Evolutionary conservation across 2,888 invertebrate genomes (phyloP).

Genomic region (Andrena fulva): DNA sequence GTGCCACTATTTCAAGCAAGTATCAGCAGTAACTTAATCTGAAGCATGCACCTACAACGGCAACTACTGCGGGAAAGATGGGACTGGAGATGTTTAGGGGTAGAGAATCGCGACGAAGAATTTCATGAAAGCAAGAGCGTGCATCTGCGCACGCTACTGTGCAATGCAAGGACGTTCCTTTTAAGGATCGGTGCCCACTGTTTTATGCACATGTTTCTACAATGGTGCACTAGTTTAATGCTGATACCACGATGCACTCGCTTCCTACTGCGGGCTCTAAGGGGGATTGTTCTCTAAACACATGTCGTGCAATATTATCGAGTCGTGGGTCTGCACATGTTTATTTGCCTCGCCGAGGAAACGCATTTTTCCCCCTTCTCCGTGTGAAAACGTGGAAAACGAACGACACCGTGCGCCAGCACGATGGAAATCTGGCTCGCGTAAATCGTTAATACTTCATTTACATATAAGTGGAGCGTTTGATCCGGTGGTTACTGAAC

Average conservation of each 20-base stretch:
- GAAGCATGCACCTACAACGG: conserved; percentile 56
- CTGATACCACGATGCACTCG: conserved; percentile 60
- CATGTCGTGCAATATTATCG: conserved; percentile 67
- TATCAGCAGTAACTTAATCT: conserved; percentile 64
- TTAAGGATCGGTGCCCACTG: conserved; percentile 58
- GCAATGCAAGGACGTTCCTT: conserved; percentile 69
- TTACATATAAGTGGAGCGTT: conserved; percentile 1
- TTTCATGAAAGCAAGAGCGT: conserved; percentile 69
- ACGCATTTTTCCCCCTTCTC: not conserved
- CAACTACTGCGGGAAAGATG: conserved; percentile 52
- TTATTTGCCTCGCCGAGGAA: conserved; percentile 40
- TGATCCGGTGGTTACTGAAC: too few species aligned
- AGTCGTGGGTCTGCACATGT: conserved; percentile 58
- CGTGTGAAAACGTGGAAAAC: conserved; percentile 31
- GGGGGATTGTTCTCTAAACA: conserved; percentile 61
- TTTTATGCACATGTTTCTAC: conserved; percentile 66
- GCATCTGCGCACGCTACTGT: conserved; percentile 61
- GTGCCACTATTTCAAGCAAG: conserved; percentile 57
- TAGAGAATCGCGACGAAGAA: conserved; percentile 62
- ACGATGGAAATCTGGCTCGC: not conserved
- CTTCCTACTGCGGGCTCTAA: conserved; percentile 58
- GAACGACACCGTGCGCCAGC: not conserved
- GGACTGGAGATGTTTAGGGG: conserved; percentile 64
- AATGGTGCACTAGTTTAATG: conserved; percentile 67
- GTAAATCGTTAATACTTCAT: not conserved